These are phyloP conservation scores for Pachypsylla venusta DNA, from an alignment of 1,140 invertebrate species.

Conservation along the genomic window DNA sequence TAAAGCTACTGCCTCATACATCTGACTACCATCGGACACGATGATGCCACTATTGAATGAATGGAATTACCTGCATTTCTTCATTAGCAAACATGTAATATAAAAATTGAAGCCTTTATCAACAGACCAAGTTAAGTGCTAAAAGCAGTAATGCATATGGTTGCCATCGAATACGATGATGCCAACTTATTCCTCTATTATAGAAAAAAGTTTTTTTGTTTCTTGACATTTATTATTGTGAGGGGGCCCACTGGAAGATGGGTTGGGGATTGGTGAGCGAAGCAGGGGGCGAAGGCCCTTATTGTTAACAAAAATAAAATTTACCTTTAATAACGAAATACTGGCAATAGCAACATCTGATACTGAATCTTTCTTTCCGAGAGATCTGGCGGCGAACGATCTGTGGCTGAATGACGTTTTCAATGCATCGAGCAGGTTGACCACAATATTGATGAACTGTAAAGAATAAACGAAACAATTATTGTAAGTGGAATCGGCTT, in stretches of 20 bases:
- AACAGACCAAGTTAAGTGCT: no score
- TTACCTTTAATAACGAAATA: slow-evolving; percentile 66
- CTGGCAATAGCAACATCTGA: slow-evolving; percentile 72
- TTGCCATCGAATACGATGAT: background rate
- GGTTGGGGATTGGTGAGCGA: no score
- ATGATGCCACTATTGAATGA: no score
- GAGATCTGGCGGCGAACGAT: slow-evolving; percentile 58
- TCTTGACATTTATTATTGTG: background rate
- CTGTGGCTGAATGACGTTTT: slow-evolving; percentile 83
- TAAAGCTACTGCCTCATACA: no score
- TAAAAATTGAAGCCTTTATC: no score
- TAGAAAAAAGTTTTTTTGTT: background rate
- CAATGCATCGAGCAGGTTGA: slow-evolving; percentile 72
- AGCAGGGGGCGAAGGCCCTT: no score
- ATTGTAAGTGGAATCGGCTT: no score
- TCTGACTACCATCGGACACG: no score
- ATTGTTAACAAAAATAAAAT: slow-evolving; percentile 4
- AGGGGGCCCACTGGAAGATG: background rate
- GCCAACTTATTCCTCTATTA: background rate
- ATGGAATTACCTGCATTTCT: no score
- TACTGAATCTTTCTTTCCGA: slow-evolving; percentile 67
- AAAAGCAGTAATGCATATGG: background rate
- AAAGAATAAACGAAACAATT: no score
- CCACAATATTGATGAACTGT: slow-evolving; percentile 83
- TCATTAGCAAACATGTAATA: no score